phyloP scores from a whole-genome alignment of 2,797 vertebrate genomes.

The Orestias chungarensis region DNA sequence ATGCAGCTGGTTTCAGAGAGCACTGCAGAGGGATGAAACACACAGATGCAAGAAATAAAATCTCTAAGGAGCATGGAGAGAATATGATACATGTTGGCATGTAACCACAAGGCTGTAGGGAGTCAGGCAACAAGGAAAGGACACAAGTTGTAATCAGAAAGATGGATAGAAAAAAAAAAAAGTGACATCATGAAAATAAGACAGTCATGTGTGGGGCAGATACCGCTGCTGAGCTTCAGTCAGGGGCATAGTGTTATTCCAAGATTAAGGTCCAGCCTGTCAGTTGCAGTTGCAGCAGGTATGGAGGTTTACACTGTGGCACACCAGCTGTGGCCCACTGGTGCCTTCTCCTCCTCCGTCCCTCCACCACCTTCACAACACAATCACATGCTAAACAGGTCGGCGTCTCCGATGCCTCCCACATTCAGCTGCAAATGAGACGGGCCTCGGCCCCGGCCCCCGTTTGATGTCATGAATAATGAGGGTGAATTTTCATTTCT shows the following conservation, averaged over 20 bases:
- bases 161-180: constrained; percentile 28
- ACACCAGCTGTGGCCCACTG: constrained; percentile 84
- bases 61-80: constrained; percentile 9
- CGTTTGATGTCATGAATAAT: constrained; percentile 86
- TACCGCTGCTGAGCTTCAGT: constrained; percentile 23
- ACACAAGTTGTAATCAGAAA: constrained; percentile 43
- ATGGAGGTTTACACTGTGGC: constrained; percentile 67
- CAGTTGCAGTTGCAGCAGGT: constrained; percentile 69
- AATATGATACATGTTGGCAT: constrained; percentile 41
- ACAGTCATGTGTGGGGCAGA: constrained; percentile 13
- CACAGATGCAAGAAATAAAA: constrained; percentile 23
- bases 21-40: constrained; percentile 33
- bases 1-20: constrained; percentile 64
- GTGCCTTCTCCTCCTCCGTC: constrained; percentile 73
- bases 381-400: constrained; percentile 86
- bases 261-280: constrained; percentile 44
- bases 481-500: constrained; percentile 76
- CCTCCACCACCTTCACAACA: constrained; percentile 75
- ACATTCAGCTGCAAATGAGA: constrained; percentile 91
- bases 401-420: constrained; percentile 75
- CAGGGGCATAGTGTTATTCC: constrained; percentile 35
- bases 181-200: constrained; percentile 20
- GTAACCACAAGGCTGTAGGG: constrained; percentile 21
- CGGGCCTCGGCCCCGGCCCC: constrained; percentile 56
- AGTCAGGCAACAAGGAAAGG: constrained; percentile 21